Conservation (phyloP, 2,113 vertebrate species). For the Dascyllus trimaculatus region DNA sequence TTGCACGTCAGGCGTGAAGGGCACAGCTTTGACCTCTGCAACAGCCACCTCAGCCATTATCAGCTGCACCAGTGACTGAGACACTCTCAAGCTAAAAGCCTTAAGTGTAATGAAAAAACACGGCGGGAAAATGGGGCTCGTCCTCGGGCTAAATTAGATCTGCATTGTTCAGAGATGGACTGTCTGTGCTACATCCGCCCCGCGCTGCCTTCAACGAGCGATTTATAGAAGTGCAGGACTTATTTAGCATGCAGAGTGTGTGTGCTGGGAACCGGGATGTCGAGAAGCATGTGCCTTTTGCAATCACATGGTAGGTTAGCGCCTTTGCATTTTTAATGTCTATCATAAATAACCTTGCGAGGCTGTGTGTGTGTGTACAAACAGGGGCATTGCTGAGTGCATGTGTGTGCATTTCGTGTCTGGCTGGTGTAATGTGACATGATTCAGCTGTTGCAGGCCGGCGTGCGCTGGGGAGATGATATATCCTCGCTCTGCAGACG, state of each 20-base stretch:
- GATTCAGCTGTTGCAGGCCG: slow-evolving; percentile 31
- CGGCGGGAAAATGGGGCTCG: neutral
- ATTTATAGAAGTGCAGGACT: slow-evolving; percentile 22
- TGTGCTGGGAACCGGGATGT: slow-evolving; percentile 49
- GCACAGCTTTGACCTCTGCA: slow-evolving; percentile 15
- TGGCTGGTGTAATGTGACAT: slow-evolving; percentile 34
- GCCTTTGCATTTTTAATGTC: slow-evolving; percentile 66
- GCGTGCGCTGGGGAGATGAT: neutral
- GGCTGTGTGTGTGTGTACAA: neutral
- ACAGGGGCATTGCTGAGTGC: neutral
- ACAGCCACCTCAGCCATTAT: neutral
- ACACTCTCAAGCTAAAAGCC: neutral
- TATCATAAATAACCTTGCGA: slow-evolving; percentile 60
- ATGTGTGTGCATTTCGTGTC: slow-evolving; percentile 9
- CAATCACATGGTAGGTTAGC: slow-evolving; percentile 51
- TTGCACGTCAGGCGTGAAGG: neutral
- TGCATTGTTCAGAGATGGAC: slow-evolving; percentile 34
- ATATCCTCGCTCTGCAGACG: slow-evolving; percentile 11
- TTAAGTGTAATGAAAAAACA: slow-evolving; percentile 5
- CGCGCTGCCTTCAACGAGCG: slow-evolving; percentile 15
- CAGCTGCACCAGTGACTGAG: neutral
- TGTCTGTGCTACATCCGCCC: slow-evolving; percentile 18
- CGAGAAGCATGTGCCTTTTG: slow-evolving; percentile 37
- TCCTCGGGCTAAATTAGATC: slow-evolving; percentile 35
- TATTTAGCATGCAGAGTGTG: slow-evolving; percentile 45